Evolutionary conservation across 2,888 invertebrate species (phyloP).

Genomic region (Steinernema carpocapsae): DNA sequence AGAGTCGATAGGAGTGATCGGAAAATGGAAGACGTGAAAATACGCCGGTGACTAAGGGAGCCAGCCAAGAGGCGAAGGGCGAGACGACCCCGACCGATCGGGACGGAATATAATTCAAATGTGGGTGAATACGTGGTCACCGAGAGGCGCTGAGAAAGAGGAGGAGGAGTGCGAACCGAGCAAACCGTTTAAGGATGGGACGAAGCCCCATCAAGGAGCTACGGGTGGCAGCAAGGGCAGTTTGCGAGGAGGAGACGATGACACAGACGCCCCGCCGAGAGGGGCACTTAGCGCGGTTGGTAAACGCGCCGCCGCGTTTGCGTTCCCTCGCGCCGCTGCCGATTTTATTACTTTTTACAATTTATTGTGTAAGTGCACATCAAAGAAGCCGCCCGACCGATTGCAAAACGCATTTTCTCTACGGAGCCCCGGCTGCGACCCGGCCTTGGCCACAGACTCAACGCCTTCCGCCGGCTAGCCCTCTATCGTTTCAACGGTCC

Average conservation of each 20-base stretch:
- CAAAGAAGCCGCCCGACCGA: constrained; percentile 24
- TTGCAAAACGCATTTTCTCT: constrained; percentile 15
- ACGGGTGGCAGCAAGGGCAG: background rate
- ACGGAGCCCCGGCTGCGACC: background rate
- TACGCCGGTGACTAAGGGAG: background rate
- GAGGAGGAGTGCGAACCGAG: background rate
- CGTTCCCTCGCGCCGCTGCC: constrained; percentile 20
- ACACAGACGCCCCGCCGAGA: constrained; percentile 25
- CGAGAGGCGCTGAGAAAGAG: background rate
- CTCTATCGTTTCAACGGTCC: too few species aligned
- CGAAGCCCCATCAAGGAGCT: background rate
- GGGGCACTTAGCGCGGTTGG: constrained; percentile 26
- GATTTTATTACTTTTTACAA: constrained; percentile 32
- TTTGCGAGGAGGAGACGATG: background rate
- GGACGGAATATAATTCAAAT: background rate
- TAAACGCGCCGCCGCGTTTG: constrained; percentile 19
- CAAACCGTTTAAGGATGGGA: background rate
- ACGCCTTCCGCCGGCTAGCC: background rate
- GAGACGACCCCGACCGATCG: background rate
- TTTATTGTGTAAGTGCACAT: constrained; percentile 32
- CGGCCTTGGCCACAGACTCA: background rate
- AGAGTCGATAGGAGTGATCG: background rate
- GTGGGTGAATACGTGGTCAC: background rate
- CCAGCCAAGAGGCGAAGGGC: background rate
- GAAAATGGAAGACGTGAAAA: background rate